A percentile compares a stretch with the other conserved stretches of the same genome.
Evolutionary conservation across 2,113 vertebrate species (phyloP).

Genomic region (Campylomormyrus tamandua): DNA sequence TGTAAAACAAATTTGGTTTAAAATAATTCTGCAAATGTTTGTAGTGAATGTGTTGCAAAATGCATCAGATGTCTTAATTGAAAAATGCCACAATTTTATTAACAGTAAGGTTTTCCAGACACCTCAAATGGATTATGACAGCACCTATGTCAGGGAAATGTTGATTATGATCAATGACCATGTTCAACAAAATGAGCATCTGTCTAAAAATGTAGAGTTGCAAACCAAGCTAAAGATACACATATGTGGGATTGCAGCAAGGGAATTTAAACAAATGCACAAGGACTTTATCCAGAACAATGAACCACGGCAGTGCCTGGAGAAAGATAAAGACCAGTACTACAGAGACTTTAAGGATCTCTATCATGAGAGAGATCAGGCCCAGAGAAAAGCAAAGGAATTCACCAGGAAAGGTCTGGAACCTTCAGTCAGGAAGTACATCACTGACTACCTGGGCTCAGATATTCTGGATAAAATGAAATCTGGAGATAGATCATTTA

Average conservation of each 20-base stretch:
- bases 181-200: rapidly evolving
- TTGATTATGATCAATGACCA: constrained; percentile 32
- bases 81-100: neutral
- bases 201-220: constrained; percentile 27
- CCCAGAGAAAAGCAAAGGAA: constrained; percentile 50
- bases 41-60: rapidly evolving
- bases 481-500: neutral
- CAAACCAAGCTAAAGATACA: constrained; percentile 40
- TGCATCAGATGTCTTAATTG: constrained; percentile 27
- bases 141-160: constrained; percentile 43
- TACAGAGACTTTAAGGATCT: constrained; percentile 39
- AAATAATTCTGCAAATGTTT: neutral
- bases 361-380: constrained; percentile 44
- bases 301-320: constrained; percentile 35
- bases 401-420: constrained; percentile 39
- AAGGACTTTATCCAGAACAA: constrained; percentile 35
- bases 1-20: rapidly evolving
- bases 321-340: constrained; percentile 33
- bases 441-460: constrained; percentile 36
- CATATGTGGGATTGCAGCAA: constrained; percentile 45
- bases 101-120: rapidly evolving
- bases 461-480: constrained; percentile 43
- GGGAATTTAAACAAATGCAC: constrained; percentile 40
- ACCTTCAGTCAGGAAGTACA: constrained; percentile 37
- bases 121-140: constrained; percentile 28